Percentiles rank a stretch among this genome's conserved stretches.
Evolutionary conservation across 2,113 vertebrate species (phyloP).

Genomic region (Chrysochloris asiatica): DNA sequence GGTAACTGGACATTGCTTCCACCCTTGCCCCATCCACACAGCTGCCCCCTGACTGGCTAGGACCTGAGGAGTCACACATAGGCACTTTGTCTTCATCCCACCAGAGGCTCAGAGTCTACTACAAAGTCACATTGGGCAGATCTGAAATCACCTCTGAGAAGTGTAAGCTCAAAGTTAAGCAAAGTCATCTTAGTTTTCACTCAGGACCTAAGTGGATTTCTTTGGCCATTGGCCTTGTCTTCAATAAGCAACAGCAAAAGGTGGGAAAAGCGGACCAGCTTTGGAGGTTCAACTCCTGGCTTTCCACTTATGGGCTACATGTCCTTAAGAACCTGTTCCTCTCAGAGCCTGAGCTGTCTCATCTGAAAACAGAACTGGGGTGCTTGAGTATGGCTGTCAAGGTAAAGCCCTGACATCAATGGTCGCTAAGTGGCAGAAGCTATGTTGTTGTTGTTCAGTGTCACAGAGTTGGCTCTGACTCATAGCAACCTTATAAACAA

Average conservation of each 20-base stretch:
- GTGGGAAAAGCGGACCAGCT: neutral
- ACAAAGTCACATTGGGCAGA: neutral
- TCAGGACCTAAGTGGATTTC: neutral
- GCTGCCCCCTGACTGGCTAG: neutral
- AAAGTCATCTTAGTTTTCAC: constrained; percentile 6
- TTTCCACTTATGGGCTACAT: neutral
- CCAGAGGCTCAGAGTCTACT: neutral
- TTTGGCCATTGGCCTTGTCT: constrained; percentile 30
- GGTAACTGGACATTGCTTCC: neutral
- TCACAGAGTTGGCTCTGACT: too few species aligned
- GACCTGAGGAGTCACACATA: neutral
- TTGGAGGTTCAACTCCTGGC: constrained; percentile 20
- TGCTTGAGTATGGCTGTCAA: too few species aligned
- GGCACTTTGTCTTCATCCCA: neutral
- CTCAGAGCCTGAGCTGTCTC: neutral
- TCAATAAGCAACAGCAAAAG: neutral
- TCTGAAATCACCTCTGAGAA: constrained; percentile 9
- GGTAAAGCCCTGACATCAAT: too few species aligned
- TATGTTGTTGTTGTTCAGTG: too few species aligned
- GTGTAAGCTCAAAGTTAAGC: constrained; percentile 36
- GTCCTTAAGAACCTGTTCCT: neutral
- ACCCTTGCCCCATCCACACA: neutral
- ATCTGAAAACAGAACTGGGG: neutral
- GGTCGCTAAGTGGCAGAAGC: too few species aligned
- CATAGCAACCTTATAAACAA: too few species aligned